Evolutionary conservation across 2,888 invertebrate species (phyloP), one percentile per base, ranked within the genome.

Genomic region (Dromius quadrimaculatus): DNA sequence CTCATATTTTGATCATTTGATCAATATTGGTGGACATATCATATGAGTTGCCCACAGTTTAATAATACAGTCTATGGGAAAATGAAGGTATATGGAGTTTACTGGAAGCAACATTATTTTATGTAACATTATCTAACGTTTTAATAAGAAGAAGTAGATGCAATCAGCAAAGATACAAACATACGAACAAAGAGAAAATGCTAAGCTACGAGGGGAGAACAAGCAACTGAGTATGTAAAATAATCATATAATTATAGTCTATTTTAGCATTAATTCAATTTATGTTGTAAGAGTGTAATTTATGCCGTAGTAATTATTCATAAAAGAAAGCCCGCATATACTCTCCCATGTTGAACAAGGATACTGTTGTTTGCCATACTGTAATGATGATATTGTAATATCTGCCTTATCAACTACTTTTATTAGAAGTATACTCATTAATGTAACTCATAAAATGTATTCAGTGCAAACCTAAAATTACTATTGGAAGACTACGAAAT

Each of bases 251-350:
- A 66, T 66, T 66, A 66, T 50, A 66, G 13, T 38, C 41, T 57
- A 38, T 57, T 66, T 66, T 66, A 66, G 36, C 57, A 66, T 66
- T 66, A 66, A 66, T 57, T 66, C 41, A 66, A 66, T 66, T 66
- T 66, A 57, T 38, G 54, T 54, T 28, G 38, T 22, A 38, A 57
- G 66, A 57, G 38, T 66, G 41, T 66, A 54, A 66, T 66, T 66
- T 66, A 66, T 66, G 54, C 66, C 15, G 13, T 23, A 38, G 57
- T 66, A 66, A 57, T 66, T 66, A 66, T 54, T 66, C 57, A 66
- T 66, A 66, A 66, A 66, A 15, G 57, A 57, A 66, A 15, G 41
- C 66, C 66, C 66, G 66, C 66, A 66, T 63, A 63, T 54, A 54
- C 15, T 32, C 45, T 63, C 63, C 32, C 45, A 63, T 63, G 36